Conservation (phyloP, 2,888 invertebrate genomes). For the Drosophila histrio region DNA sequence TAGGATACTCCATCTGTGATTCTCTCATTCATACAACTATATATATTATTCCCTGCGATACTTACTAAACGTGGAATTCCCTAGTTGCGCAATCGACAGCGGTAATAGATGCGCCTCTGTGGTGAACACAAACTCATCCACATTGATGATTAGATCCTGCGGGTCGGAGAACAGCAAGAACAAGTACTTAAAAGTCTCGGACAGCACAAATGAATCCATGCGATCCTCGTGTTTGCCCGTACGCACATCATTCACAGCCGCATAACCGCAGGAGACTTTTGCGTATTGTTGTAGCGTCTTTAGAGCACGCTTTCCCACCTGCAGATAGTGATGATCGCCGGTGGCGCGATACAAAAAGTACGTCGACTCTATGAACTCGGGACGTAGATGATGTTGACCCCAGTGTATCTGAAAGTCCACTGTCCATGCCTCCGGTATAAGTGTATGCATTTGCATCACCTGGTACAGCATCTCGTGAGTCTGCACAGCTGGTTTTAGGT, state of each 20-base stretch:
- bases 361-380: slow-evolving; percentile 99
- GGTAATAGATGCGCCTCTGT: slow-evolving; percentile 98
- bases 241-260: slow-evolving; percentile 97
- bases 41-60: too few relatives aligned
- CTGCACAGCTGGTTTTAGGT: slow-evolving; percentile 98
- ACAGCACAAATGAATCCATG: slow-evolving; percentile 99
- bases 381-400: slow-evolving; percentile 98
- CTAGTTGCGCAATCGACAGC: slow-evolving; percentile 89
- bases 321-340: slow-evolving; percentile 96
- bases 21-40: too few relatives aligned
- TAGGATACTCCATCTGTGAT: too few relatives aligned
- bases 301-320: slow-evolving; percentile 93
- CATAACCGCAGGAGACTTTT: slow-evolving; percentile 97
- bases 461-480: slow-evolving; percentile 99
- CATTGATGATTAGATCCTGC: slow-evolving; percentile 91
- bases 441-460: slow-evolving; percentile 98
- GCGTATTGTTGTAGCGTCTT: slow-evolving; percentile 95
- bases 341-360: slow-evolving; percentile 98
- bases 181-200: slow-evolving; percentile 99
- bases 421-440: slow-evolving; percentile 99
- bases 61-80: slow-evolving; percentile 85
- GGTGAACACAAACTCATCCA: slow-evolving; percentile 95
- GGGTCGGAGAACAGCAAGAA: slow-evolving; percentile 96
- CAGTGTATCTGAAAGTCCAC: slow-evolving; percentile 99
- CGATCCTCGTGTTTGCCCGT: slow-evolving; percentile 96